Base-by-base conservation (phyloP, 2,888 invertebrate species). In the Tiphia femorata region DNA sequence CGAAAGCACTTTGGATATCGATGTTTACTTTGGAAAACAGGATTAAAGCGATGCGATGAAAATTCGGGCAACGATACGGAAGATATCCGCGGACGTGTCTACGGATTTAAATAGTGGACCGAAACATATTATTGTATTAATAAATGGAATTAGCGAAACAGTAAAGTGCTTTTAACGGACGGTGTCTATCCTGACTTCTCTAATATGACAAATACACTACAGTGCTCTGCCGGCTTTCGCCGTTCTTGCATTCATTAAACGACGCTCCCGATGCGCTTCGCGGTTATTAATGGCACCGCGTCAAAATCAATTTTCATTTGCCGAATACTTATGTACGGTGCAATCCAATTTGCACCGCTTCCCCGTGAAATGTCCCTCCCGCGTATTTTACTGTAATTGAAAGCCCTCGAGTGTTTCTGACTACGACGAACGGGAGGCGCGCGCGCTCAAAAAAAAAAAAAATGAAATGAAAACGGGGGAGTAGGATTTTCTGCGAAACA, bases 271-370 rank as follows among this genome's bases (percentile, higher is more conserved):
- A 72, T 67, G 70, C 58, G 73, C 63, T 63, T 62, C 72, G 70
- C 62, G 65, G 73, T 77, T 79, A 81, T 79, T 79, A 80, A 81
- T 77, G 79, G 78, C 73, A 66, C 42, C 74, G 73, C 76, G 78
- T 81, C 81, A 78, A 76, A 80, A 80, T 82, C 80, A 80, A 82
- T 82, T 82, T 80, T 80, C 80, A 80, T 79, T 80, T 78, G 75
- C 68, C 72, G 73, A 77, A 80, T 80, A 81, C 79, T 79, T 80
- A 80, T 80, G 78, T 80, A 79, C 75, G 75, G 67, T 76, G 75
- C 79, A 78, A 80, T 78, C 74, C 79, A 80, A 80, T 81, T 80
- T 80, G 73, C 78, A 72, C 58, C 48, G 49, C 27, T 41, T 40
- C 27, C 30, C 42, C 52, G 54, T 62, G 50, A 59, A 61, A 47